Evolutionary conservation across 2,888 invertebrate species (phyloP), one percentile per base, ranked within the genome.

Genomic region (Pterobdella sp.): DNA sequence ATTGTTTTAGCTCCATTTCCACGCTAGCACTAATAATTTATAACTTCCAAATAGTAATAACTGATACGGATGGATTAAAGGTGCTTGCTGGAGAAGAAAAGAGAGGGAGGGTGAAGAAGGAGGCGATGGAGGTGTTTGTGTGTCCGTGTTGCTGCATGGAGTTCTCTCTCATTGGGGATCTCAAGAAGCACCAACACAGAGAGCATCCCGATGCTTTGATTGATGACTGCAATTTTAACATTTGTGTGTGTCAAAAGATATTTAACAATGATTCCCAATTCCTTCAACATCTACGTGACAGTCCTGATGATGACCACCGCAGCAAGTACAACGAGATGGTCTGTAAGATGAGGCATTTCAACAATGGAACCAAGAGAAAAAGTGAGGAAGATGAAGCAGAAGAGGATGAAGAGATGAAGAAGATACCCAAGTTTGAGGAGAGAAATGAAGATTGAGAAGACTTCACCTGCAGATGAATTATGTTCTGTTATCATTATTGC

Each of bases 191-290:
- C n/a, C 60, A 56, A 26, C n/a, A 56, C 26, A 22, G 60, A 56
- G 60, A 56, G n/a, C 60, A 56, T n/a, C 60, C 60, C 60, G n/a
- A 56, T 56, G 60, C 18, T 3, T 3, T 26, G 14, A 56, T 56
- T n/a, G 26, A 56, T 56, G 67, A 56, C n/a, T 7, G 67, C 60
- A 65, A 75, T 49, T 75, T 69, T 65, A 68, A 67, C 22, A 75
- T 75, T 56, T 36, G 63, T 31, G 76, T 76, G 18, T 76, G 76
- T 52, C 73, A 72, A 60, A 76, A 76, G 72, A 66, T 76, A 66
- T 76, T 75, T 72, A 76, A 75, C 29, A 76, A 75, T 70, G 76
- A 76, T 52, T 56, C 72, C n/a, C 75, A 75, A 67, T 68, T 76
- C 37, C 66, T 72, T 63, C 66, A 75, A 18, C 76, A 76, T 64